Evolutionary conservation across 2,797 vertebrate species (phyloP), one percentile per base, ranked within the genome.

Genomic region (Rhyacichthys aspro): DNA sequence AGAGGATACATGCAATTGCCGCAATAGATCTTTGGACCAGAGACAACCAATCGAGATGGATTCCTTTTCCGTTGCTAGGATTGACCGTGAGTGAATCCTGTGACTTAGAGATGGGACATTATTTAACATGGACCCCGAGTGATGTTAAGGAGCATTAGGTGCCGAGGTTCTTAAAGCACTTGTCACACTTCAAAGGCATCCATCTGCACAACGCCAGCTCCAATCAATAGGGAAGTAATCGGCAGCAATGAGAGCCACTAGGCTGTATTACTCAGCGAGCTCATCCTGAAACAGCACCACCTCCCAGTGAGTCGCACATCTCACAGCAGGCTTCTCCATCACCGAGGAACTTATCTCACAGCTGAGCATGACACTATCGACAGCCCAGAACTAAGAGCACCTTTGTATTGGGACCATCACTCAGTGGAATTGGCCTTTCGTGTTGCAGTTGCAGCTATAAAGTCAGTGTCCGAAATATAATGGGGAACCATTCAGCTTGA

Each of bases 171-270:
- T 89, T 91, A 88, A 88, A 86, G 89, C 86, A 72, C 88, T 89
- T 88, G 89, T 90, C 90, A 89, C 88, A 86, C 78, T 81, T 79
- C 67, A 62, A 86, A 90, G 72, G 76, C 91, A 92, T 91, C 87
- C 90, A 86, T 93, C 93, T 92, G 89, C 77, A 79, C 78, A 81
- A 82, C 58, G 72, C 76, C 77, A 68, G 80, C 76, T 87, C 88
- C 86, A 90, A 94, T 93, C 92, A 89, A 94, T 93, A 93, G 89
- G 89, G 90, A 91, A 91, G 89, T 91, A 90, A 93, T 93, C 89
- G 82, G 80, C 78, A 70, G 88, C 89, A 89, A 88, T 86, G 89
- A 81, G 88, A 85, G 85, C 79, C 81, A 81, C 85, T 76, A 70
- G 72, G 83, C 61, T 11, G 86, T 80, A 90, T 90, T 88, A 90